Conservation (phyloP, 2,888 invertebrate species). For the Andrena marginata region DNA sequence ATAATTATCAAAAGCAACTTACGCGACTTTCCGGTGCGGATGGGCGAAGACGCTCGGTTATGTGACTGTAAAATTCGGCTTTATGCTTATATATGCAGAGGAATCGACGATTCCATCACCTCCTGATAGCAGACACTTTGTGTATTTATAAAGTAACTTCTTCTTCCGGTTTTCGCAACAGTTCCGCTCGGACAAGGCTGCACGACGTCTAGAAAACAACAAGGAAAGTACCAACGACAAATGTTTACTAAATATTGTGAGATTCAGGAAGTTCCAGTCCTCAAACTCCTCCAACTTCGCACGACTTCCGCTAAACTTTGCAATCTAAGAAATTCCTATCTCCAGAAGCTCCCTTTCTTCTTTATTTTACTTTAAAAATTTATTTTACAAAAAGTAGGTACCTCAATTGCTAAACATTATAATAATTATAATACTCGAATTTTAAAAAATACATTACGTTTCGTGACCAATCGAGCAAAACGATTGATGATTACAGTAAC, state of each 20-base stretch:
- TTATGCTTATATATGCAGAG: constrained; percentile 55
- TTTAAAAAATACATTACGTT: no score
- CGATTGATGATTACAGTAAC: no score
- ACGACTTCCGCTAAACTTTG: no score
- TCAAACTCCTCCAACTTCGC: background rate
- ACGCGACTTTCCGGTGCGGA: constrained; percentile 8
- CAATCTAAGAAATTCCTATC: no score
- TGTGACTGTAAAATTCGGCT: constrained; percentile 28
- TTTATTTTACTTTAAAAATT: no score
- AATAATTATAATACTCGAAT: no score
- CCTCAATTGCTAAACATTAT: no score
- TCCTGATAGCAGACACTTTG: constrained; percentile 15
- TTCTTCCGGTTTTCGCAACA: constrained; percentile 53
- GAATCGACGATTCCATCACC: background rate
- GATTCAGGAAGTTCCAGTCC: background rate
- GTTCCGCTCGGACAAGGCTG: constrained; percentile 31
- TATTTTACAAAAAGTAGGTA: no score
- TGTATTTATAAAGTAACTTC: constrained; percentile 18
- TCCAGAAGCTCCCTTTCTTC: no score
- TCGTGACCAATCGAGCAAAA: no score
- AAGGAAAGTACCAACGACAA: constrained; percentile 6
- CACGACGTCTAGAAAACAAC: constrained; percentile 5
- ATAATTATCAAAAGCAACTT: background rate
- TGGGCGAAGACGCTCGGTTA: constrained; percentile 15
- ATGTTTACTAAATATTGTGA: constrained; percentile 23